Conservation (phyloP, 2,797 vertebrate species). For the Leptodactylus fallax region DNA sequence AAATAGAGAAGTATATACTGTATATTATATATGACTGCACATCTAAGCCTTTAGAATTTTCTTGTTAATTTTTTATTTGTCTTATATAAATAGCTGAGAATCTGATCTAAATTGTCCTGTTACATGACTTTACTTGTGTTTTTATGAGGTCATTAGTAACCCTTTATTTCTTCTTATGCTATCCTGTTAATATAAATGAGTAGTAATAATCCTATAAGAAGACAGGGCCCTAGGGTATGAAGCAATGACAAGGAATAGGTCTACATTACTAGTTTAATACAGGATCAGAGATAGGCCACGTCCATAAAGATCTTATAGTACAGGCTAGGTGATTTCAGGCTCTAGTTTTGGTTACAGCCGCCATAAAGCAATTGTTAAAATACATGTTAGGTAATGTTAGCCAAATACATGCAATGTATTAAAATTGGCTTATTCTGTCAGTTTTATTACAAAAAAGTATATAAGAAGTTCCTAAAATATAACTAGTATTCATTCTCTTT, state of each 20-base stretch:
- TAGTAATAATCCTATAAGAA: background rate
- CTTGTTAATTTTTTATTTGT: no score
- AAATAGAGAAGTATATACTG: no score
- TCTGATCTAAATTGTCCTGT: background rate
- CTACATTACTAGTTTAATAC: background rate
- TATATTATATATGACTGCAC: no score
- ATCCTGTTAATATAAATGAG: conserved; percentile 1
- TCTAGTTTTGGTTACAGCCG: background rate
- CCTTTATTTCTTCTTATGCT: background rate
- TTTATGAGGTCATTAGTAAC: background rate
- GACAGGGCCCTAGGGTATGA: background rate
- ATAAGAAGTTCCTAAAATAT: no score
- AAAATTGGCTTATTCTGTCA: no score
- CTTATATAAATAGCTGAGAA: no score
- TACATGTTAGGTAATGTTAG: no score
- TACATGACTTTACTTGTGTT: background rate
- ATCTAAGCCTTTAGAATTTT: no score
- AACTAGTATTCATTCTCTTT: no score
- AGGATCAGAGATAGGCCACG: background rate
- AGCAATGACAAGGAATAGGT: background rate
- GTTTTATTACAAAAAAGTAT: no score
- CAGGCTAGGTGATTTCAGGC: background rate
- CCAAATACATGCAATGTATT: no score
- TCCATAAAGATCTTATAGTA: background rate
- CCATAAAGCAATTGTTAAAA: background rate